Evolutionary conservation across 2,888 invertebrate species (phyloP).

Genomic region (Trachelus iudaicus): DNA sequence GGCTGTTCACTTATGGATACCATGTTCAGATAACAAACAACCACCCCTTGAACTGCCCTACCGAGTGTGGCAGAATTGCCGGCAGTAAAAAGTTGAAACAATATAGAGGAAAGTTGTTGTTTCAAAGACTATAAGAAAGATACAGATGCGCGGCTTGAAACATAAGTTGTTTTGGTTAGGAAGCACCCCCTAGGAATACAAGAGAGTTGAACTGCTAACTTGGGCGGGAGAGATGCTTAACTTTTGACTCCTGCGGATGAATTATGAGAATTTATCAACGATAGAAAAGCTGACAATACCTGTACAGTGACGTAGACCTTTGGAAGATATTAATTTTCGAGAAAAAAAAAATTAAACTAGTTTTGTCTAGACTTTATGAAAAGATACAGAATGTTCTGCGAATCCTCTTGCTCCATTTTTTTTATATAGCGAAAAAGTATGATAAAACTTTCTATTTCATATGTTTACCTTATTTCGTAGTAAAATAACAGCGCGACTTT

Average conservation of each 20-base stretch:
- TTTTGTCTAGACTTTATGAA: too few relatives aligned
- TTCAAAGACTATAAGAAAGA: not conserved
- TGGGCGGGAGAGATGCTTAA: not conserved
- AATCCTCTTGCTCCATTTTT: too few relatives aligned
- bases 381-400: too few relatives aligned
- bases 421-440: too few relatives aligned
- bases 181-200: not conserved
- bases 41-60: not conserved
- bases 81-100: not conserved
- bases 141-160: not conserved
- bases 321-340: not conserved
- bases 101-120: not conserved
- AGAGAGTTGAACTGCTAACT: not conserved
- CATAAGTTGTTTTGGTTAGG: not conserved
- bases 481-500: too few relatives aligned
- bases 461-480: too few relatives aligned
- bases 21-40: not conserved
- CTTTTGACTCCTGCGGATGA: not conserved
- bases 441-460: too few relatives aligned
- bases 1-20: not conserved
- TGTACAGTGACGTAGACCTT: not conserved
- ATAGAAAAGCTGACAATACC: not conserved
- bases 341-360: too few relatives aligned
- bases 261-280: not conserved
- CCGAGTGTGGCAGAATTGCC: not conserved